Base-by-base conservation (phyloP, 2,888 invertebrate species). In the Microplitis deprimator region DNA sequence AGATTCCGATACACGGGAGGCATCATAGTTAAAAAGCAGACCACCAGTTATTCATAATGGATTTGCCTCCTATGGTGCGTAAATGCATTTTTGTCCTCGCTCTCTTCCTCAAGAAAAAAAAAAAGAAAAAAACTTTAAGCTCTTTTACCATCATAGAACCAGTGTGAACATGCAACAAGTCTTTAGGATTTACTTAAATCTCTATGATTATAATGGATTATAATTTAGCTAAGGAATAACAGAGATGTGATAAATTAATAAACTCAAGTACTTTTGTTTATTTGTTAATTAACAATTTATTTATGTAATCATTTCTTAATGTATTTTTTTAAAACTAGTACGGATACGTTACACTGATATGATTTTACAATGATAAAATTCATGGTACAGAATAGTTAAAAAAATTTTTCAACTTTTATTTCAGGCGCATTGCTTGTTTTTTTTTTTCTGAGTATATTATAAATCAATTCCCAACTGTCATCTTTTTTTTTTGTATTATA, bases 271-370 rank as follows among this genome's bases (percentile, higher is more conserved):
- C 8, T n/a, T 60, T 50, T 62, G n/a, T 62, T 62, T 17, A n/a
- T 65, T 65, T 60, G 76, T 76, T 83, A 85, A 85, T 86, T 82
- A 85, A 86, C 85, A 85, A 85, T 85, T 85, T 84, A 84, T 85
- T 85, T 84, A 84, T 83, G 82, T 86, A 86, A 83, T 86, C 86
- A 85, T 82, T 83, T 77, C 39, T 69, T 69, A 84, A 85, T 82
- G 83, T 80, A 80, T 20, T 20, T 81, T 79, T 80, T 68, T 69
- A 82, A 81, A 81, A 81, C 79, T 84, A 75, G 71, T 74, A 71
- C 68, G 82, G 80, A 76, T 79, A 78, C 79, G 81, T 85, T 85
- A 86, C 85, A 86, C 81, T 85, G 86, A 86, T 86, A 86, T 86
- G 85, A 84, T 81, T 76, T 80, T 1, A 20, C 20, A 20, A 20